phyloP scores from a whole-genome alignment of 2,888 invertebrate species.

The Drosophila hamatofila region DNA sequence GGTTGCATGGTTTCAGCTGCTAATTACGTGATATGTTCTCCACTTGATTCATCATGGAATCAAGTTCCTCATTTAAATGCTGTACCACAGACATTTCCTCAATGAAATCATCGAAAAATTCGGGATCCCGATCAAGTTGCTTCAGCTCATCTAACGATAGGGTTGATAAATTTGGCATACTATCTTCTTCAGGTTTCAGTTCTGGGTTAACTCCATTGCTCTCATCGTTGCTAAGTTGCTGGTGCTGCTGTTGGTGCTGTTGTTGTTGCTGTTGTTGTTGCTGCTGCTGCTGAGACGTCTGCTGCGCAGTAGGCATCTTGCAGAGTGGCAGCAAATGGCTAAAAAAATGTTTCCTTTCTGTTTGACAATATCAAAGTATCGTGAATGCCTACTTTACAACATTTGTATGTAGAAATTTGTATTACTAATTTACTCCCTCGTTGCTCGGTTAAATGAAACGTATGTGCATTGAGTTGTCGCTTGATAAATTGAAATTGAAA shows the following conservation, averaged over 20 bases:
- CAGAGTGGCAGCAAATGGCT: conserved; percentile 29
- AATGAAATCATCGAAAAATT: conserved; percentile 90
- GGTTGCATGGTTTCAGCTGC: background rate
- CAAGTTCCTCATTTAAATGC: conserved; percentile 89
- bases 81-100: conserved; percentile 89
- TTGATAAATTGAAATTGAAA: conserved; percentile 21
- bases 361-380: conserved; percentile 6
- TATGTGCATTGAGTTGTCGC: conserved; percentile 8
- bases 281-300: conserved; percentile 43
- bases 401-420: background rate
- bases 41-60: conserved; percentile 90
- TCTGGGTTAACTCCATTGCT: conserved; percentile 43
- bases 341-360: conserved; percentile 14
- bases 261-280: conserved; percentile 18
- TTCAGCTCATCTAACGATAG: conserved; percentile 88
- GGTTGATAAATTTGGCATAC: conserved; percentile 84
- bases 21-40: conserved; percentile 88
- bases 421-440: conserved; percentile 17
- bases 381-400: background rate
- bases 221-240: conserved; percentile 31
- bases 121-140: conserved; percentile 89
- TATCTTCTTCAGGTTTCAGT: conserved; percentile 38
- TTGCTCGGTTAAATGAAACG: background rate
- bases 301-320: conserved; percentile 67
- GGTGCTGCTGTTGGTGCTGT: conserved; percentile 21